Evolutionary conservation across 2,797 vertebrate genomes (phyloP), one percentile per base, ranked within the genome.

Genomic region (Mus spretus): DNA sequence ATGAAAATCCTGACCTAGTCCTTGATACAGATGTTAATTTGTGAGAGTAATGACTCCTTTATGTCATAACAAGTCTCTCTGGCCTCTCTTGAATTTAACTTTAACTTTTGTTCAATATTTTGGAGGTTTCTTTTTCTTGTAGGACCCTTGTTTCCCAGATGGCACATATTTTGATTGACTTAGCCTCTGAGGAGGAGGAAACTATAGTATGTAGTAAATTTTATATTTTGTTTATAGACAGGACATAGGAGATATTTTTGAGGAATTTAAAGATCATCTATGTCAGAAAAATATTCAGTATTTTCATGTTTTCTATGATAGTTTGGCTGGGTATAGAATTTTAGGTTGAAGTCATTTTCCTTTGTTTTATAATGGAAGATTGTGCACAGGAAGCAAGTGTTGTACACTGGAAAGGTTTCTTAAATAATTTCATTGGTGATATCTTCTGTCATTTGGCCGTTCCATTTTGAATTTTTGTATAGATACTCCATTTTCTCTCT

Each of bases 281-380:
- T 84, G 7, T 75, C 63, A 89, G 55, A 94, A 94, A 94, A 91
- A 90, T 90, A 22, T 74, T 93, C 8, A 75, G 0, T 90, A 75
- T 82, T 94, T 97, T 83, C 82, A 95, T 93, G 53, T 50, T 80
- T 80, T 95, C 91, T 72, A 72, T 78, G 97, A 96, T 97, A 98
- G 96, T 97, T 98, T 97, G 93, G 97, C 96, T 97, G 97, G 97
- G 97, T 98, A 98, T 97, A 97, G 95, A 98, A 97, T 61, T 92
- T 89, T 95, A 93, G 59, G 34, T 90, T 97, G 89, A 97, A 96
- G 94, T 86, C 26, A 84, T 87, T 94, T 97, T 93, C 67, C 59
- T 94, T 59, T 86, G 19, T 59, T 94, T 67, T 47, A 2, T 37
- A 84, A 28, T 90, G 7, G 37, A 20, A n/a, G 53, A 81, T 63